These are phyloP conservation scores for Hydrolagus affinis DNA, from an alignment of 2,113 vertebrate genomes.

Conservation along the genomic window DNA sequence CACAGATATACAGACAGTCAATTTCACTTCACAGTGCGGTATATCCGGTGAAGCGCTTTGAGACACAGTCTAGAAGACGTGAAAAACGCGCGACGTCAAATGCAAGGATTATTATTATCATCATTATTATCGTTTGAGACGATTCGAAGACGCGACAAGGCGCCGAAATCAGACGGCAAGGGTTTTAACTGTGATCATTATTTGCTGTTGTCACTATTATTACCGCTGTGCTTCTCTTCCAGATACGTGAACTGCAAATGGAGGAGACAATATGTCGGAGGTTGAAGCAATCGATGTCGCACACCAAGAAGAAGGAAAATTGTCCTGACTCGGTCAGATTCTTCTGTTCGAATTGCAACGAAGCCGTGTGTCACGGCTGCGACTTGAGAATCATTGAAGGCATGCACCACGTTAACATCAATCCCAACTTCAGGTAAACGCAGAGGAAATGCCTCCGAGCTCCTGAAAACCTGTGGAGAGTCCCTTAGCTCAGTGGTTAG, in stretches of 20 bases:
- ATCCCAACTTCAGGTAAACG: constrained; percentile 69
- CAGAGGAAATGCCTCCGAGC: not conserved
- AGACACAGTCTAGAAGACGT: too few relatives aligned
- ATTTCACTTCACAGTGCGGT: too few relatives aligned
- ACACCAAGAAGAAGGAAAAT: constrained; percentile 40
- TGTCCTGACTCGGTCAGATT: constrained; percentile 43
- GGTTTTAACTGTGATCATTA: too few relatives aligned
- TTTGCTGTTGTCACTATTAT: too few relatives aligned
- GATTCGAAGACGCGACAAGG: too few relatives aligned
- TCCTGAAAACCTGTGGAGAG: not conserved
- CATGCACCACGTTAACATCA: constrained; percentile 70
- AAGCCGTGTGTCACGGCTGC: constrained; percentile 53
- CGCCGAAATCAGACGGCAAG: too few relatives aligned
- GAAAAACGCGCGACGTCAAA: too few relatives aligned
- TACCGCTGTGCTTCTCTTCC: not conserved
- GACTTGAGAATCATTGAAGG: constrained; percentile 71
- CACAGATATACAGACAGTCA: too few relatives aligned
- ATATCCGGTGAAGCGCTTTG: too few relatives aligned
- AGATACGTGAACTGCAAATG: constrained; percentile 66
- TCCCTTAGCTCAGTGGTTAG: too few relatives aligned
- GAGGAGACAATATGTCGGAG: constrained; percentile 37
- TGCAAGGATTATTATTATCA: too few relatives aligned
- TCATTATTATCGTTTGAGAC: too few relatives aligned
- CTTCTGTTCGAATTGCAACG: constrained; percentile 63
- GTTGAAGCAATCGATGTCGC: constrained; percentile 35